These are phyloP conservation scores for Leuciscus idus DNA, from an alignment of 2,113 vertebrate species.

Conservation along the genomic window DNA sequence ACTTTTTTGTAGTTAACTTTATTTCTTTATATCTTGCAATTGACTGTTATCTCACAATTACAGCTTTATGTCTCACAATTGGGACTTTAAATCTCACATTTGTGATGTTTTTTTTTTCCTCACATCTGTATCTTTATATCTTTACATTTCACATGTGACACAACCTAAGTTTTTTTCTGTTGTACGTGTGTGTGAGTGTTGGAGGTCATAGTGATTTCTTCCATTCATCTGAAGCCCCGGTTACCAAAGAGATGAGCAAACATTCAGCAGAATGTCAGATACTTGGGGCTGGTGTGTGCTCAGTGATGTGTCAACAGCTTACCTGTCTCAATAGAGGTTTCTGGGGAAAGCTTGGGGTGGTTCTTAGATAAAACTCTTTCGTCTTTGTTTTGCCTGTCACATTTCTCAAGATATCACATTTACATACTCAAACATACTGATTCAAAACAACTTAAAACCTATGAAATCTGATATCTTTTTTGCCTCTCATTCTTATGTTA, in stretches of 20 bases:
- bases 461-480: not conserved
- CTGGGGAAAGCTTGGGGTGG: not conserved
- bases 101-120: not conserved
- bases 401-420: not conserved
- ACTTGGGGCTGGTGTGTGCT: conserved; percentile 4
- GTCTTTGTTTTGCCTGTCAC: not conserved
- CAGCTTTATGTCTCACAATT: not conserved
- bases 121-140: not conserved
- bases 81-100: not conserved
- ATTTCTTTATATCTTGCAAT: not conserved
- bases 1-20: too few relatives aligned
- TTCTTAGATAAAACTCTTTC: conserved; percentile 31
- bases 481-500: not conserved
- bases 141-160: not conserved
- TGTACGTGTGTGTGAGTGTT: not conserved
- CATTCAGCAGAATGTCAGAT: conserved; percentile 37
- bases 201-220: not conserved
- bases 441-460: not conserved
- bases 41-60: not conserved
- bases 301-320: conserved; percentile 36
- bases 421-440: not conserved
- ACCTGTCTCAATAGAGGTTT: conserved; percentile 22
- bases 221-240: conserved; percentile 20
- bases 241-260: conserved; percentile 50
- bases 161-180: not conserved